A percentile compares a stretch with the other conserved stretches of the same genome.
These are phyloP conservation scores for Phenacoccus solenopsis DNA, from an alignment of 1,140 invertebrate species.

Conservation along the genomic window DNA sequence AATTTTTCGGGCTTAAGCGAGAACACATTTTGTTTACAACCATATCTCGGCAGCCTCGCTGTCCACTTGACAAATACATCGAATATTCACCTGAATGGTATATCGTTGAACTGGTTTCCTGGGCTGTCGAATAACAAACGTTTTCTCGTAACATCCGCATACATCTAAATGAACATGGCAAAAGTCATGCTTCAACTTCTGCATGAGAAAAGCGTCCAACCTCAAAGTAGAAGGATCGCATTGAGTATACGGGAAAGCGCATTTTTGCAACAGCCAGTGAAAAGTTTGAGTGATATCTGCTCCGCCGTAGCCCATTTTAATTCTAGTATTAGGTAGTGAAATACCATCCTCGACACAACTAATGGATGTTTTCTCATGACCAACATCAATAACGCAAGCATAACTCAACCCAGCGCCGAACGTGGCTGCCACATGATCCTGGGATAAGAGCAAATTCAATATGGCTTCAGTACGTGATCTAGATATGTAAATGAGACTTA, in stretches of 20 bases:
- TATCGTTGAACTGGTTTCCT: conserved; percentile 57
- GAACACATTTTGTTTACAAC: no score
- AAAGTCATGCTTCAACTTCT: conserved; percentile 75
- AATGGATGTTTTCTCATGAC: conserved; percentile 88
- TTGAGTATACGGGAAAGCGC: conserved; percentile 74
- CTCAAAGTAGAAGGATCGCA: conserved; percentile 52
- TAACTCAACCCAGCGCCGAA: conserved; percentile 84
- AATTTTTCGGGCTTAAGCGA: no score
- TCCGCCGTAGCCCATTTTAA: conserved; percentile 66
- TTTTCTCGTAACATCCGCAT: conserved; percentile 68
- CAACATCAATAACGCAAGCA: conserved; percentile 90
- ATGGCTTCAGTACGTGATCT: background rate
- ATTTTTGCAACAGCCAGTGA: conserved; percentile 72
- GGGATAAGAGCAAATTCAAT: conserved; percentile 24
- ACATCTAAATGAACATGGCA: conserved; percentile 84
- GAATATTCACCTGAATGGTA: conserved; percentile 41
- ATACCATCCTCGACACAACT: conserved; percentile 95
- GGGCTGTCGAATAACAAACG: conserved; percentile 61
- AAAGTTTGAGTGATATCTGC: conserved; percentile 29
- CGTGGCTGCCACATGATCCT: conserved; percentile 84
- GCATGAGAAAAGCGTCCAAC: conserved; percentile 58
- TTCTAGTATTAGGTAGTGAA: conserved; percentile 72
- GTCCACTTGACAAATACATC: no score
- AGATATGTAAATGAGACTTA: conserved; percentile 36
- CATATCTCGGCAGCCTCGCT: no score